Conservation (phyloP, 92 coral and sea anemone genomes). For the Meandrina meandrites region DNA sequence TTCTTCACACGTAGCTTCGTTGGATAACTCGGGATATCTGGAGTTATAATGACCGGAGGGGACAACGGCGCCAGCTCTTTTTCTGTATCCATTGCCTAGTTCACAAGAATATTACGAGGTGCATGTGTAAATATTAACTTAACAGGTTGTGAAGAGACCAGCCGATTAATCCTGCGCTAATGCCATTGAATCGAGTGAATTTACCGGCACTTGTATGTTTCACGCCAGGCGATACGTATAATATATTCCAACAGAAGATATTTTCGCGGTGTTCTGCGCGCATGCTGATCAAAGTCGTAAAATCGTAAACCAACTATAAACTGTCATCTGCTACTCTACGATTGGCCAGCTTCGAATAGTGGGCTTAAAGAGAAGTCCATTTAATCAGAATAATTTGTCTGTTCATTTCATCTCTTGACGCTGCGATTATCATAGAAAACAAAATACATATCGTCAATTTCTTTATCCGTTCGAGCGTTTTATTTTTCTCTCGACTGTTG, state of each 20-base stretch:
- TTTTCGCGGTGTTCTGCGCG: not conserved
- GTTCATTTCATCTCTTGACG: not conserved
- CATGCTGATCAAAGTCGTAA: constrained; percentile 22
- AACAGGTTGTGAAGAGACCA: not conserved
- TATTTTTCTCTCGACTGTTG: not conserved
- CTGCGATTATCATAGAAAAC: not conserved
- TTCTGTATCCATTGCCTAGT: constrained; percentile 24
- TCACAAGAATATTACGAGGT: not conserved
- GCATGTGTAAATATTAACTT: constrained; percentile 17
- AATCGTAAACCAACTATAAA: constrained; percentile 11
- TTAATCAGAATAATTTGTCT: constrained; percentile 9
- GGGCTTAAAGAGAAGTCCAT: not conserved
- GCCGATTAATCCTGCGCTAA: constrained; percentile 2
- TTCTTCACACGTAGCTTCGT: constrained; percentile 72
- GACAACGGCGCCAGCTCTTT: constrained; percentile 26
- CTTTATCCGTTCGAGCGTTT: not conserved
- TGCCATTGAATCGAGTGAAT: not conserved
- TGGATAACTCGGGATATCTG: constrained; percentile 58
- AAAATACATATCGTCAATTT: not conserved
- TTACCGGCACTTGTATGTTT: not conserved
- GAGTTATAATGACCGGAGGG: constrained; percentile 76
- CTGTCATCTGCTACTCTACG: not conserved
- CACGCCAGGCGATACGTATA: constrained; percentile 16
- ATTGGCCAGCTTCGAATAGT: constrained; percentile 7
- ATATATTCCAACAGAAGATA: constrained; percentile 21